A percentile compares a stretch with the other conserved stretches of the same genome.
Evolutionary conservation across 2,113 vertebrate genomes (phyloP).

Genomic region (Microtus richardsoni): DNA sequence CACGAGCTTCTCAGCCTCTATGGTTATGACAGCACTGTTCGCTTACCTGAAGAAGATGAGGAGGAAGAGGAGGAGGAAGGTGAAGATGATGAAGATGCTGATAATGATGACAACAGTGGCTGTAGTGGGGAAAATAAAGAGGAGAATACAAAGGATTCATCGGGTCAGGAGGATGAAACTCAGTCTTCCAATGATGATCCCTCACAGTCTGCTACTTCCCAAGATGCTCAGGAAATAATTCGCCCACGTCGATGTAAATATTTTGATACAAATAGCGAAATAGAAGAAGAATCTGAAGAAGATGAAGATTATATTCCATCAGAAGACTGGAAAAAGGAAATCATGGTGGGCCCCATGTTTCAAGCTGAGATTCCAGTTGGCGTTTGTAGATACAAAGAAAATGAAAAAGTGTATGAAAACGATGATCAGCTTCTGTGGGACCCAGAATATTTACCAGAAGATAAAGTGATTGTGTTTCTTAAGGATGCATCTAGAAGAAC

Average conservation of each 20-base stretch:
- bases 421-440: too few relatives aligned
- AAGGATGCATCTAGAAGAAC: constrained; percentile 94
- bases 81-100: constrained; percentile 91
- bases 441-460: too few relatives aligned
- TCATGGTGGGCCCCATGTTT: too few relatives aligned
- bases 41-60: constrained; percentile 92
- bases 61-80: constrained; percentile 94
- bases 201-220: constrained; percentile 89
- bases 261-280: constrained; percentile 95
- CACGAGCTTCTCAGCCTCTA: constrained; percentile 97
- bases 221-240: constrained; percentile 92
- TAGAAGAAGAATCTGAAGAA: constrained; percentile 97
- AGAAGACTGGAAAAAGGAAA: constrained; percentile 99
- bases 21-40: constrained; percentile 92
- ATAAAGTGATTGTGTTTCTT: constrained; percentile 95
- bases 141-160: constrained; percentile 91
- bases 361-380: too few relatives aligned
- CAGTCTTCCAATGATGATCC: constrained; percentile 91
- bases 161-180: constrained; percentile 90
- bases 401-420: too few relatives aligned
- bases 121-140: constrained; percentile 93
- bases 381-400: too few relatives aligned
- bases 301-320: constrained; percentile 99
- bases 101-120: constrained; percentile 95
- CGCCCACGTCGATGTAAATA: constrained; percentile 94